Base-by-base conservation (phyloP, 2,888 invertebrate species). In the Thecophora atra region DNA sequence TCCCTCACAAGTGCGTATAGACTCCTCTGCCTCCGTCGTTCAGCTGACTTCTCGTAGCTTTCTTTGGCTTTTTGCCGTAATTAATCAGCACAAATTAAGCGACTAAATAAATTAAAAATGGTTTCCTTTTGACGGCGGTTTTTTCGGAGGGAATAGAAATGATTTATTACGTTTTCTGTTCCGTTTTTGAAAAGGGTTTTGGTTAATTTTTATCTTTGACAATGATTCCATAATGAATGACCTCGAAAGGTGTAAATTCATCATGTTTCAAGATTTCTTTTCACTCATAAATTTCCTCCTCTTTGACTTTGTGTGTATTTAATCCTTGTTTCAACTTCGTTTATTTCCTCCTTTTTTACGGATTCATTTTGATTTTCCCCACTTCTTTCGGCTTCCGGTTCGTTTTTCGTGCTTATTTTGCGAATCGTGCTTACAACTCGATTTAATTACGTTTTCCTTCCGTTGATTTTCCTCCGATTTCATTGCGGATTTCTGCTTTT, bases 361-460 rank as follows among this genome's bases (percentile, higher is more conserved):
- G 24, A 58, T 58, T 58, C 13, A 58, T 8, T 17, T 26, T 15
- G 15, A 28, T 26, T 21, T 58, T 26, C 8, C 8, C 24, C 15
- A 2, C 5, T 26, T 24, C 13, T 28, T 58, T 17, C 24, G 6
- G 37, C 37, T 37, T 37, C 3, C 37, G 37, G 6, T 37, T 0
- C 2, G 37, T 28, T 56, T 24, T 13, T 26, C 21, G 2, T 56
- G 19, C 56, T 56, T 26, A 44, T 47, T 47, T 37, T 47, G 11
- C 15, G 47, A 47, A 47, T 47, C 67, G 64, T 67, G 74, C 64
- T 30, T 30, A 70, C 68, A 76, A 63, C 54, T 73, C 80, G 80
- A 81, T 81, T 80, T 78, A 81, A 79, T 81, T 79, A 80, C 76
- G 76, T 72, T 71, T 65, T 65, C 26, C 37, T 19, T 71, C n/a